Percentiles rank a stretch among this genome's conserved stretches.
These are phyloP conservation scores for Parus major DNA, from an alignment of 2,113 vertebrate genomes.

Conservation along the genomic window DNA sequence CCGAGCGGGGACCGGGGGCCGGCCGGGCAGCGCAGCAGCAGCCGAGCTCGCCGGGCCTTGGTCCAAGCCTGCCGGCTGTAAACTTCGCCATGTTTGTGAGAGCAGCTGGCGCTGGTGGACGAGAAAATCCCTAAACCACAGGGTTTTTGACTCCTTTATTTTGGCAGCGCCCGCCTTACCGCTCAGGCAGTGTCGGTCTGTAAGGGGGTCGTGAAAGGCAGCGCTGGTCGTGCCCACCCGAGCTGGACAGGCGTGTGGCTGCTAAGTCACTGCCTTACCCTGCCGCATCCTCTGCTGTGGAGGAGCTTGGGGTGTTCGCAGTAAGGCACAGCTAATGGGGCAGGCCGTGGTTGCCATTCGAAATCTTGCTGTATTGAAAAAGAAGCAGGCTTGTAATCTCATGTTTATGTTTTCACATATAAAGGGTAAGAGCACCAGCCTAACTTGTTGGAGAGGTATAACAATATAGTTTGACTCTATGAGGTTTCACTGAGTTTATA, in stretches of 20 bases:
- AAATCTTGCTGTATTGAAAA: background rate
- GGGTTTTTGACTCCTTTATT: background rate
- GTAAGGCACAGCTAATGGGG: background rate
- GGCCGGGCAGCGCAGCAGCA: too few relatives aligned
- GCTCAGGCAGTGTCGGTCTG: background rate
- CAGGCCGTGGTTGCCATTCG: fast-evolving
- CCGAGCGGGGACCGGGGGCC: background rate
- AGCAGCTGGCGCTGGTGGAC: background rate
- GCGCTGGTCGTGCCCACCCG: fast-evolving
- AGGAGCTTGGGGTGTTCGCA: background rate
- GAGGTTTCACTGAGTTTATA: background rate
- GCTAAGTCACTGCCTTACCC: background rate
- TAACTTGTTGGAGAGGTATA: background rate
- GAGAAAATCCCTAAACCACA: background rate
- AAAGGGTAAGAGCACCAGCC: background rate
- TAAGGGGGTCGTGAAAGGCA: background rate
- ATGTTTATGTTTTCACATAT: background rate
- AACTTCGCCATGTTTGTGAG: background rate
- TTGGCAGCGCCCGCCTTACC: background rate
- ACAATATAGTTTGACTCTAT: background rate
- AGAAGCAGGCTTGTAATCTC: background rate
- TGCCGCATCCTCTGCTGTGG: background rate
- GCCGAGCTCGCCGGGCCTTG: background rate
- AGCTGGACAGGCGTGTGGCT: background rate
- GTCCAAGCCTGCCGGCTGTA: background rate